These are phyloP conservation scores for Syngnathus floridae DNA, from an alignment of 2,113 vertebrate genomes.

Conservation along the genomic window DNA sequence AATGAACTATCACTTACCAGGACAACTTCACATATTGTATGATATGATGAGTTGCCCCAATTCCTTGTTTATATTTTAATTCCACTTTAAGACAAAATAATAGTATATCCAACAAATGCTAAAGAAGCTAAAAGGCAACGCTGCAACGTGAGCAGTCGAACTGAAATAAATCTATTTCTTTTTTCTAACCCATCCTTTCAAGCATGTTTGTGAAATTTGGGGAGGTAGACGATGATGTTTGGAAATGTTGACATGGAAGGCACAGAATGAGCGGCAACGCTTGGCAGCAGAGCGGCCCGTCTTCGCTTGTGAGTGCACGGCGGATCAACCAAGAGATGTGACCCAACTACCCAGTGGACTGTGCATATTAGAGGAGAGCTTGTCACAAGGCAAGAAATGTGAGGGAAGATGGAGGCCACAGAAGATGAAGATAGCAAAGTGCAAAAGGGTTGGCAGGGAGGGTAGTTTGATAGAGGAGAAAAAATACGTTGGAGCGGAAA, in stretches of 20 bases:
- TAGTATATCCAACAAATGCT: background rate
- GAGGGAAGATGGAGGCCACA: slow-evolving; percentile 14
- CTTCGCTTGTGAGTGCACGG: slow-evolving; percentile 48
- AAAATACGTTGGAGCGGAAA: slow-evolving; percentile 22
- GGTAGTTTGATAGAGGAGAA: slow-evolving; percentile 28
- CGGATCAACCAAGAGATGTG: slow-evolving; percentile 60
- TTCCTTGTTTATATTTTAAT: background rate
- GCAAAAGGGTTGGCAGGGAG: slow-evolving; percentile 27
- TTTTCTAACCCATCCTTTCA: background rate
- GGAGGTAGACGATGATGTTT: background rate
- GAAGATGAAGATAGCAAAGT: slow-evolving; percentile 35
- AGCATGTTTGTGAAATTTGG: background rate
- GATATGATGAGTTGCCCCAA: background rate
- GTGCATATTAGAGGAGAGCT: slow-evolving; percentile 49
- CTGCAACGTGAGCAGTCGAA: background rate
- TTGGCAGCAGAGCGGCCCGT: slow-evolving; percentile 28
- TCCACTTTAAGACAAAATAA: background rate
- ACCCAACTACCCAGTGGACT: slow-evolving; percentile 71
- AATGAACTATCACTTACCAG: slow-evolving; percentile 7
- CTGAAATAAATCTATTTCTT: background rate
- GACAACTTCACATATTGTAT: background rate
- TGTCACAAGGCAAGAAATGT: slow-evolving; percentile 25
- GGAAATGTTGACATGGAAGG: background rate
- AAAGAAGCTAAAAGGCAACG: background rate
- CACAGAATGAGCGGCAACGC: slow-evolving; percentile 38